Evolutionary conservation across 2,888 invertebrate species (phyloP).

Genomic region (Muscina levida): DNA sequence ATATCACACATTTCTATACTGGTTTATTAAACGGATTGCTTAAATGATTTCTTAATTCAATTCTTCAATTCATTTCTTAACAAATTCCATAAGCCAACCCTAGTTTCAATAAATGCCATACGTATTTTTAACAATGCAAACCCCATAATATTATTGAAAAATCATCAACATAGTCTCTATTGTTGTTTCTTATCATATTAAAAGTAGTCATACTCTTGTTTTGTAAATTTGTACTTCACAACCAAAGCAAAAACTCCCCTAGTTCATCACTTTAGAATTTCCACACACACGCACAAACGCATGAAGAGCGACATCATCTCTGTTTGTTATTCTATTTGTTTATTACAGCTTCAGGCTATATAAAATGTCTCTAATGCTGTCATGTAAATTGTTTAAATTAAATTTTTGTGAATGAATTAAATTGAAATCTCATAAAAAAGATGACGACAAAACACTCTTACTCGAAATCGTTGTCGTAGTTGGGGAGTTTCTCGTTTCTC

Average conservation of each 20-base stretch:
- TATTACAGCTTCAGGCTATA: slow-evolving; percentile 73
- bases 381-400: slow-evolving; percentile 77
- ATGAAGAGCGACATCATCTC: neutral
- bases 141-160: slow-evolving; percentile 28
- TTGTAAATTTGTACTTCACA: too few relatives aligned
- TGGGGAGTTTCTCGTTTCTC: slow-evolving; percentile 14
- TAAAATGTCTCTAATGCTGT: slow-evolving; percentile 70
- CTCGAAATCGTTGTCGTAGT: neutral
- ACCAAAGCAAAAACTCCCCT: neutral
- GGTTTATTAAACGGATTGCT: too few relatives aligned
- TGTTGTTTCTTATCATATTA: too few relatives aligned
- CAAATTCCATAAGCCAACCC: too few relatives aligned
- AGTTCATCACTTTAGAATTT: neutral
- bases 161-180: neutral
- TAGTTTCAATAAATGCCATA: too few relatives aligned
- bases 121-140: too few relatives aligned
- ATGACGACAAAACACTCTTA: slow-evolving; percentile 5
- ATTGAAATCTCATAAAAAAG: neutral
- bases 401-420: slow-evolving; percentile 68
- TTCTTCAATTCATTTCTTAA: too few relatives aligned
- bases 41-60: too few relatives aligned
- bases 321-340: slow-evolving; percentile 72
- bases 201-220: too few relatives aligned
- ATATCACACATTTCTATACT: too few relatives aligned
- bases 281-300: neutral